phyloP scores from a whole-genome alignment of 2,797 vertebrate genomes.

The Mus spretus region DNA sequence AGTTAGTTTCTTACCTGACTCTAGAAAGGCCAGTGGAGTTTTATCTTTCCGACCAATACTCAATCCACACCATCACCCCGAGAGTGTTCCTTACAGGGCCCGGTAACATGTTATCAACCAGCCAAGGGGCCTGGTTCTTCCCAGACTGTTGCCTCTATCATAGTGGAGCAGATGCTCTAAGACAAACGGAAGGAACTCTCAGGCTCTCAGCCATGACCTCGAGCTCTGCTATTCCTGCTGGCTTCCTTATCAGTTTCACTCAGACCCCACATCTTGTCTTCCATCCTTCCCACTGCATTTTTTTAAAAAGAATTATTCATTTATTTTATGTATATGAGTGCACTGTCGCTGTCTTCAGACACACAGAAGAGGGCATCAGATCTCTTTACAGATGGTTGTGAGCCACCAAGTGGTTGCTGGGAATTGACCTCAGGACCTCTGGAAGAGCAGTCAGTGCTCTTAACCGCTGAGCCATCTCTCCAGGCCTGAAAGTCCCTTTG shows the following conservation, averaged over 20 bases:
- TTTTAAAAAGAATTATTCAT: too few species aligned
- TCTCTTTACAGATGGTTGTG: too few species aligned
- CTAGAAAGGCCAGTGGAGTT: neutral
- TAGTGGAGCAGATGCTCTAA: slow-evolving; percentile 14
- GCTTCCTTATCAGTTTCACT: slow-evolving; percentile 23
- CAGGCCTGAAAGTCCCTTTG: neutral
- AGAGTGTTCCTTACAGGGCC: neutral
- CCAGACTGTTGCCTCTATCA: neutral
- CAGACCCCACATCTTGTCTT: neutral
- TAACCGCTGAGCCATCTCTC: too few species aligned
- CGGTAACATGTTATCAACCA: neutral
- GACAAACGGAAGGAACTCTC: slow-evolving; percentile 25
- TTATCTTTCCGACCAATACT: neutral
- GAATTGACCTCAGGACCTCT: too few species aligned
- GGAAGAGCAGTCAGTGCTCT: too few species aligned
- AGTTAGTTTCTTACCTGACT: slow-evolving; percentile 6
- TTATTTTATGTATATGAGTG: too few species aligned
- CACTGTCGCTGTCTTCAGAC: too few species aligned
- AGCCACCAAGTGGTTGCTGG: too few species aligned
- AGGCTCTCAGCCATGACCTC: neutral
- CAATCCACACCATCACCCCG: neutral
- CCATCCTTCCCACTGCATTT: neutral
- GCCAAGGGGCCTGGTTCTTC: neutral
- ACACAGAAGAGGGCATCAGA: too few species aligned
- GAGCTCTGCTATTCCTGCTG: slow-evolving; percentile 7